A percentile compares a stretch with the other conserved stretches of the same genome.
Evolutionary conservation across 1,140 invertebrate genomes (phyloP).

Genomic region (Brachionus sp.): DNA sequence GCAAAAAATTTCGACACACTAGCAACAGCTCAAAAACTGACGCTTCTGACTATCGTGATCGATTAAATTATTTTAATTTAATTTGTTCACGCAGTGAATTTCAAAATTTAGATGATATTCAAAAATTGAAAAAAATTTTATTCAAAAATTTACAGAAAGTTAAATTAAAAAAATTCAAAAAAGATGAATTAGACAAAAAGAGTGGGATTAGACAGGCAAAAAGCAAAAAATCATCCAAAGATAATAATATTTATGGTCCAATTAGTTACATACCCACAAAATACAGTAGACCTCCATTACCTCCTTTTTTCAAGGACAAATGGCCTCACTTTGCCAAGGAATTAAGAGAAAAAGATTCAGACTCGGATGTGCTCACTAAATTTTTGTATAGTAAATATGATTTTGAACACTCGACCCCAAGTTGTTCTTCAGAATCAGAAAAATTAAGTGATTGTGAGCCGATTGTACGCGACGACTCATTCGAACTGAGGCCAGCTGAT

Average conservation of each 20-base stretch:
- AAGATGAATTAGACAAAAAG: background rate
- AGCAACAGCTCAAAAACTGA: background rate
- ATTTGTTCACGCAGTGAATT: background rate
- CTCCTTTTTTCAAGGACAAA: background rate
- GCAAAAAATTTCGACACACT: background rate
- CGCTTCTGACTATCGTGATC: background rate
- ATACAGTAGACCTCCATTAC: background rate
- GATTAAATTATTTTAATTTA: constrained; percentile 13
- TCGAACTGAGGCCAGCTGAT: background rate
- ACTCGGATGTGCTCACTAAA: background rate
- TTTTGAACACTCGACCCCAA: background rate
- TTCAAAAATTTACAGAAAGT: background rate
- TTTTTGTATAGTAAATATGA: constrained; percentile 27
- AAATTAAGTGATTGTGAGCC: background rate
- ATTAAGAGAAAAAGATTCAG: background rate
- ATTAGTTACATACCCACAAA: background rate
- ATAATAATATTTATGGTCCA: background rate
- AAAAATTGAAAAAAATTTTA: background rate
- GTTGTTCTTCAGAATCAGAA: constrained; percentile 19
- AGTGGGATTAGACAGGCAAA: background rate
- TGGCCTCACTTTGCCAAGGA: background rate
- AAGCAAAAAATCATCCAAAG: background rate
- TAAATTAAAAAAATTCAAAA: constrained; percentile 8
- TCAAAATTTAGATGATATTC: background rate
- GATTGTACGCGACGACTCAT: background rate